Evolutionary conservation across 1,140 invertebrate species (phyloP).

Genomic region (Pseudomyrmex flavicornis): DNA sequence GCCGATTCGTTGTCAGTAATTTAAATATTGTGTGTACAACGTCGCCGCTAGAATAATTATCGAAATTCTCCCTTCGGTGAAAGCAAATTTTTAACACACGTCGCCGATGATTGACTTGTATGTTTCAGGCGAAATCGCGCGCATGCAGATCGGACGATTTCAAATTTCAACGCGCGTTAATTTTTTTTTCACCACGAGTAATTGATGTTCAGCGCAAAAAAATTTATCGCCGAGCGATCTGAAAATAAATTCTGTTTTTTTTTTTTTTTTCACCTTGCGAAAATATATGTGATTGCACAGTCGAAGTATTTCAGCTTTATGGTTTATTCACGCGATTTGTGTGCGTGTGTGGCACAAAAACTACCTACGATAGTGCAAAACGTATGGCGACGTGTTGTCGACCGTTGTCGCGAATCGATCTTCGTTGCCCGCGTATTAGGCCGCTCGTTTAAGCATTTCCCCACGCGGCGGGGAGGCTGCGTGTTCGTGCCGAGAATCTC

Average conservation of each 20-base stretch:
- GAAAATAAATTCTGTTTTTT: background rate
- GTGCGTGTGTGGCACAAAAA: background rate
- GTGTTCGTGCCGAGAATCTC: constrained; percentile 78
- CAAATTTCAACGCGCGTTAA: constrained; percentile 38
- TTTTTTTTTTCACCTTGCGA: background rate
- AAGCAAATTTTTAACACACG: constrained; percentile 23
- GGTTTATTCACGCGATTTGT: background rate
- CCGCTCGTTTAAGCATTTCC: constrained; percentile 73
- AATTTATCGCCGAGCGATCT: constrained; percentile 2
- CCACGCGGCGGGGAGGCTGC: constrained; percentile 66
- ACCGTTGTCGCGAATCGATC: constrained; percentile 26
- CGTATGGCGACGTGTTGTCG: background rate
- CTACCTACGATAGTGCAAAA: background rate
- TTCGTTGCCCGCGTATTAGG: constrained; percentile 43
- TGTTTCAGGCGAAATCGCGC: constrained; percentile 16
- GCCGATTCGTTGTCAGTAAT: constrained; percentile 40
- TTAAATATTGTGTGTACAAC: constrained; percentile 1
- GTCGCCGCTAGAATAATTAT: constrained; percentile 3
- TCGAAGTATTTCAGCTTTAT: background rate
- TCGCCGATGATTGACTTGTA: constrained; percentile 17
- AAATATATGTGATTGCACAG: background rate
- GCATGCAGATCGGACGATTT: background rate
- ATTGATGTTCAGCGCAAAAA: constrained; percentile 16
- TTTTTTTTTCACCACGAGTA: constrained; percentile 20
- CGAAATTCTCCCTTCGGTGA: background rate